phyloP scores from a whole-genome alignment of 2,113 vertebrate species.

The Notarius lentiginosus region DNA sequence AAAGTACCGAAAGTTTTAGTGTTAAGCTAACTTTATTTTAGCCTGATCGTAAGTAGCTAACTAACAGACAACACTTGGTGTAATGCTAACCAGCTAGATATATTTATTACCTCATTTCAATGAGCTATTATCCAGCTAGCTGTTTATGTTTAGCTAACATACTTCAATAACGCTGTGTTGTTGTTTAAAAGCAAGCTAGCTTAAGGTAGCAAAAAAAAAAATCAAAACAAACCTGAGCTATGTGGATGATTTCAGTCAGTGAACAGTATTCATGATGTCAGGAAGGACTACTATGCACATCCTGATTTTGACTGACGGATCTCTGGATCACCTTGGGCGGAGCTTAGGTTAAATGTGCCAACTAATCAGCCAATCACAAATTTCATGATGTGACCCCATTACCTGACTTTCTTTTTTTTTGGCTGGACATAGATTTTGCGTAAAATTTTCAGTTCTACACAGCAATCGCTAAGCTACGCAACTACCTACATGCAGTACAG shows the following conservation, averaged over 20 bases:
- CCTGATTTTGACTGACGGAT: conserved; percentile 3
- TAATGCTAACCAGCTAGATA: neutral
- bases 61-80: neutral
- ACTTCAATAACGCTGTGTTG: neutral
- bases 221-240: neutral
- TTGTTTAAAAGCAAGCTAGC: neutral
- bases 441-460: neutral
- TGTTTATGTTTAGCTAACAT: conserved; percentile 8
- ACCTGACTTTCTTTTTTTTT: neutral
- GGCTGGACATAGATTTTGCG: neutral
- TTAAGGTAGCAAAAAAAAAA: neutral
- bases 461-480: neutral
- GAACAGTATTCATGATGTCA: neutral
- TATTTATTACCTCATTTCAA: conserved; percentile 13
- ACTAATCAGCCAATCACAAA: neutral
- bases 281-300: neutral
- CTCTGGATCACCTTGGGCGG: neutral
- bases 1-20: neutral
- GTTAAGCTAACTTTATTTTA: neutral
- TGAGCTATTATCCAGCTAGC: conserved; percentile 12
- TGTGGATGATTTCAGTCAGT: neutral
- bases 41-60: neutral
- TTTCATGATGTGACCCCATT: neutral
- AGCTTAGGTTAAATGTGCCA: neutral
- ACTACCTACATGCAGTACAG: neutral